Percentiles rank a stretch among this genome's conserved stretches.
phyloP scores from a whole-genome alignment of 2,797 vertebrate species.

The Rachycentron canadum region DNA sequence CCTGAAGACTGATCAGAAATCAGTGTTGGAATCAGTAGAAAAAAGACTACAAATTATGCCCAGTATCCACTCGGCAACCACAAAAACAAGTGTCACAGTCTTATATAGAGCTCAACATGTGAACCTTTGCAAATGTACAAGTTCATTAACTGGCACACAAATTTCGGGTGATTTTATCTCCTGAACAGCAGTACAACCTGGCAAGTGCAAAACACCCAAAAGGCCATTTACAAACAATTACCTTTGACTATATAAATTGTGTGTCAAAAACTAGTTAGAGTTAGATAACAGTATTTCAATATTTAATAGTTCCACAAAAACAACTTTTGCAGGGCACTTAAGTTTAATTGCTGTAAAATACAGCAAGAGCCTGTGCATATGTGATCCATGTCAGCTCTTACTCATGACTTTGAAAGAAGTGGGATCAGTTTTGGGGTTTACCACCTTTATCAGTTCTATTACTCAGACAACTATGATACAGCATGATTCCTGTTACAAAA shows the following conservation, averaged over 20 bases:
- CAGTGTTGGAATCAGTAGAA: not conserved
- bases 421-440: not conserved
- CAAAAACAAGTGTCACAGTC: not conserved
- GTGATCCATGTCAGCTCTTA: not conserved
- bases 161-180: not conserved
- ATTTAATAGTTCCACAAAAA: not conserved
- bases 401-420: not conserved
- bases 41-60: not conserved
- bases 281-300: conserved; percentile 3
- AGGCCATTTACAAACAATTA: not conserved
- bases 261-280: not conserved
- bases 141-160: not conserved
- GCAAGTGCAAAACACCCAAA: not conserved
- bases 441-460: not conserved
- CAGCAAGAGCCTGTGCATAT: not conserved
- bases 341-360: too few species aligned
- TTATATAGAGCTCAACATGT: not conserved
- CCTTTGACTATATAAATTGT: not conserved
- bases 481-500: conserved; percentile 7
- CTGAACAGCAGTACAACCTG: not conserved
- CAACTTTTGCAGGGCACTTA: not conserved
- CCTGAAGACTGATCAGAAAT: not conserved
- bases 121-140: not conserved
- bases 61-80: not conserved
- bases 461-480: conserved; percentile 4